Conservation (phyloP, 1,140 invertebrate genomes). For the Sminthurinus signatus region DNA sequence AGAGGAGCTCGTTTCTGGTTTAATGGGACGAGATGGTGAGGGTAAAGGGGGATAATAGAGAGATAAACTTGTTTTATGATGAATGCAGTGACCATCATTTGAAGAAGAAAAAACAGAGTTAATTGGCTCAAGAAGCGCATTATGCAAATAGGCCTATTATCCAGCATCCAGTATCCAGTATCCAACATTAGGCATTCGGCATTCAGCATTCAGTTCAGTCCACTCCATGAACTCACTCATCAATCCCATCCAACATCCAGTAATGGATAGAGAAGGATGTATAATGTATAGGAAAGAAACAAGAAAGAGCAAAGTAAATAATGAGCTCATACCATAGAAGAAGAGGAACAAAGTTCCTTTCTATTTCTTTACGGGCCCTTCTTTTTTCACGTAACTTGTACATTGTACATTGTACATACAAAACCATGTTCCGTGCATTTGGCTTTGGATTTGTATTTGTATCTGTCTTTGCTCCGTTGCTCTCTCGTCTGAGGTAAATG, state of each 20-base stretch:
- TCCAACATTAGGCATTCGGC: neutral
- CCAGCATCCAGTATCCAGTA: neutral
- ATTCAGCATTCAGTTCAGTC: too few relatives aligned
- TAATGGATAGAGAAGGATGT: too few relatives aligned
- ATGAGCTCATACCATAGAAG: constrained; percentile 21
- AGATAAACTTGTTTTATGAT: constrained; percentile 32
- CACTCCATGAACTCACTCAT: too few relatives aligned
- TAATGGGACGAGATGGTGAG: too few relatives aligned
- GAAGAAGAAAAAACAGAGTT: constrained; percentile 17
- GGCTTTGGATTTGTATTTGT: too few relatives aligned
- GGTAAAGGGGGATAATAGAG: constrained; percentile 15
- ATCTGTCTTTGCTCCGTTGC: too few relatives aligned
- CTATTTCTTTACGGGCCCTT: neutral
- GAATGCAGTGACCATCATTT: constrained; percentile 22
- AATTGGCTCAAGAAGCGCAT: constrained; percentile 26
- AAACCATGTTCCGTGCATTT: too few relatives aligned
- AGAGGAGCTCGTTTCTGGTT: too few relatives aligned
- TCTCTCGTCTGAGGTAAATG: too few relatives aligned
- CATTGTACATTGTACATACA: too few relatives aligned
- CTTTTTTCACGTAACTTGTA: neutral
- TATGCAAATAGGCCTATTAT: constrained; percentile 32
- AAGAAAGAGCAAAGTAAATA: constrained; percentile 14
- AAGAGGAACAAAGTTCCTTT: neutral
- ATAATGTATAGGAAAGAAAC: neutral
- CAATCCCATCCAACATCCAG: too few relatives aligned